Evolutionary conservation across 1,140 invertebrate species (phyloP).

Genomic region (Eumaeus atala): DNA sequence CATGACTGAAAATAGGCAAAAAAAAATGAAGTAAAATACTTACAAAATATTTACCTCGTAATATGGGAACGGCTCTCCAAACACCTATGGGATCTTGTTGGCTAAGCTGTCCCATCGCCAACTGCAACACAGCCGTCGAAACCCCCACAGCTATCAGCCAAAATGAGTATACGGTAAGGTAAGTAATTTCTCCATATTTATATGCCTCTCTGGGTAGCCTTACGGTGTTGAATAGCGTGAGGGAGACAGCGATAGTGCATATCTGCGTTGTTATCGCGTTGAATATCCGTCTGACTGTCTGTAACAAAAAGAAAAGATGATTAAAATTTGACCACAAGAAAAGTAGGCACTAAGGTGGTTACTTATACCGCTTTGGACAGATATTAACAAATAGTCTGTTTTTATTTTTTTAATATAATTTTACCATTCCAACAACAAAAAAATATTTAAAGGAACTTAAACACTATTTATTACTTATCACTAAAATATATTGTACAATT

Average conservation of each 20-base stretch:
- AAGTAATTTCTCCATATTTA: conserved; percentile 53
- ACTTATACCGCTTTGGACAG: too few relatives aligned
- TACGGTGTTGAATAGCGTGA: conserved; percentile 53
- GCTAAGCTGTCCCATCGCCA: conserved; percentile 60
- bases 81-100: conserved; percentile 62
- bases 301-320: conserved; percentile 30
- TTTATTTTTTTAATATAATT: too few relatives aligned
- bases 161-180: conserved; percentile 55
- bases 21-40: conserved; percentile 14
- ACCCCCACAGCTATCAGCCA: conserved; percentile 52
- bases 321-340: too few relatives aligned
- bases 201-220: conserved; percentile 56
- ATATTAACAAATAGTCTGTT: too few relatives aligned
- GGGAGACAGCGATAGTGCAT: conserved; percentile 54
- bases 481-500: too few relatives aligned
- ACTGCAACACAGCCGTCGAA: conserved; percentile 49
- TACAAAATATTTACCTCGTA: conserved; percentile 42
- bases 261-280: conserved; percentile 52
- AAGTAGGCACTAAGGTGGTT: too few relatives aligned
- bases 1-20: not conserved
- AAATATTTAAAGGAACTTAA: too few relatives aligned
- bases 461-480: too few relatives aligned
- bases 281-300: conserved; percentile 51
- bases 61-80: conserved; percentile 64
- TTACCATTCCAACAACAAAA: too few relatives aligned